These are phyloP conservation scores for Drosophila barbarae DNA, from an alignment of 2,888 invertebrate species.

Conservation along the genomic window DNA sequence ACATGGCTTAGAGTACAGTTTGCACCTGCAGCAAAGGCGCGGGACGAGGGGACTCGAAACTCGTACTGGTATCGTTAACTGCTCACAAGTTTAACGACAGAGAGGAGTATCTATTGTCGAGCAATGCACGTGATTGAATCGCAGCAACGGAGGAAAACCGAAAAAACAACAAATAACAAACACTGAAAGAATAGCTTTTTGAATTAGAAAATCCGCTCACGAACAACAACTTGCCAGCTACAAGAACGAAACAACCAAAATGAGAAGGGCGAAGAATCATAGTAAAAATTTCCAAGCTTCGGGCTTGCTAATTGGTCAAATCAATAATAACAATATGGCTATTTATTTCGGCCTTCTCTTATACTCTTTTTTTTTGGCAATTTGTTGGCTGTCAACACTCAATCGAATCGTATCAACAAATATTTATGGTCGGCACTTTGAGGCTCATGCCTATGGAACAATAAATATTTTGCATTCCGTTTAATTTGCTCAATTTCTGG, in stretches of 20 bases:
- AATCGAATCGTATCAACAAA: conserved; percentile 24
- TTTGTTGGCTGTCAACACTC: conserved; percentile 41
- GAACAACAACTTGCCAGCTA: conserved; percentile 45
- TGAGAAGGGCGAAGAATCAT: conserved; percentile 17
- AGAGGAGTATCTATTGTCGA: conserved; percentile 61
- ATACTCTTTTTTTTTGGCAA: conserved; percentile 33
- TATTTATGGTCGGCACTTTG: conserved; percentile 37
- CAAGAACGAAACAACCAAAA: conserved; percentile 57
- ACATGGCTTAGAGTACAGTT: conserved; percentile 64
- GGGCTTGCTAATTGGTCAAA: conserved; percentile 56
- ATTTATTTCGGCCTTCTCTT: conserved; percentile 12
- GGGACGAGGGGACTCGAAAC: conserved; percentile 7
- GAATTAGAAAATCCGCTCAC: conserved; percentile 70
- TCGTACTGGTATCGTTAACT: conserved; percentile 58
- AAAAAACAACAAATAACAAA: conserved; percentile 11
- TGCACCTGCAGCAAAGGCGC: conserved; percentile 63
- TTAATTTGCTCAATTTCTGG: conserved; percentile 51
- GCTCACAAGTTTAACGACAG: conserved; percentile 63
- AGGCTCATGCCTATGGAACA: conserved; percentile 9
- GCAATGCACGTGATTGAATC: conserved; percentile 70
- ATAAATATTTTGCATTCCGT: conserved; percentile 64
- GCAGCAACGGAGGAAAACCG: conserved; percentile 17
- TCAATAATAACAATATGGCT: conserved; percentile 52
- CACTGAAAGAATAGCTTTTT: conserved; percentile 37
- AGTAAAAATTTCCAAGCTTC: conserved; percentile 51